Base-by-base conservation (phyloP, 2,113 vertebrate genomes). In the Glaucomys volans region DNA sequence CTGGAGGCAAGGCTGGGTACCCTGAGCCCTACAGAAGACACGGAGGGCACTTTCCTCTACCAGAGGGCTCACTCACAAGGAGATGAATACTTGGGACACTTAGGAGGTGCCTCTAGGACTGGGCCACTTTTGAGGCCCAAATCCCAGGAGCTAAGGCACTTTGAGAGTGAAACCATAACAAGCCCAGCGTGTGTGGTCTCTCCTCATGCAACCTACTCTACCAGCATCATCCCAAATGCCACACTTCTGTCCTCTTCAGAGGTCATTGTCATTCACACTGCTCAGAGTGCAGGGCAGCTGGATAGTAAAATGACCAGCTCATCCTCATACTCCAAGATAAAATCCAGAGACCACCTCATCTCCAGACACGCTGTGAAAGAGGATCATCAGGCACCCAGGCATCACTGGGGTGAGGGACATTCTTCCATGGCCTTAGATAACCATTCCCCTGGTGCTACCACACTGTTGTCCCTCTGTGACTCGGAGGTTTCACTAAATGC, bases 161-260 rank as follows among this genome's bases (percentile, higher is more conserved):
- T 96, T 1, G 99, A 99, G 35, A 97, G 93, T 0, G 99, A 99
- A 8, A 98, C 98, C 1, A 37, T 96, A 0, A 30, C 96, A 12
- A 98, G 98, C 85, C 99, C 99, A 5, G 99, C 99, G 0, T 99
- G 99, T 80, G 97, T 99, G 69, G 99, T 99, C 32, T 99, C 99
- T 26, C 99, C 99, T 74, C 99, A 99, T 40, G 99, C 99, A 0
- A 97, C 99, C 35, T 99, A 99, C 95, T 99, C 99, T 75, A 99
- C 99, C 0, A 99, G 99, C 37, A 54, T 99, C 97, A 99, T 99
- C 97, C 99, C 99, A 81, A 99, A 99, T 13, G 99, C 99, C 94
- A 99, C 99, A 0, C 87, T 99, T 22, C 99, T 99, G 0, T 98
- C 98, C 80, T 99, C 99, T 32, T 98, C 99, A 0, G 99, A 99